Evolutionary conservation across 2,797 vertebrate genomes (phyloP).

Genomic region (Chelonia mydas): DNA sequence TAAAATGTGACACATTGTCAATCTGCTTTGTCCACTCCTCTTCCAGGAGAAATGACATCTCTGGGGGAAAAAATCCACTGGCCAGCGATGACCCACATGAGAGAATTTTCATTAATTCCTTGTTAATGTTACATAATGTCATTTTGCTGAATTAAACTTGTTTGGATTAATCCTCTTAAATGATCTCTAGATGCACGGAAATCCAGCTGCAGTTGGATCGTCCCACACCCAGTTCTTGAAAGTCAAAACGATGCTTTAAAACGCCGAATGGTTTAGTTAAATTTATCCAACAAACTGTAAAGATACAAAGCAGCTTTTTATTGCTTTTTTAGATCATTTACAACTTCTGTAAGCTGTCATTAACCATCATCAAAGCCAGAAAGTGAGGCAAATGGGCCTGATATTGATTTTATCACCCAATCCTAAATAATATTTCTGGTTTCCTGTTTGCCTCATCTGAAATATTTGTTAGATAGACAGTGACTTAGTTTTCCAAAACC

Average conservation of each 20-base stretch:
- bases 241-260: slow-evolving; percentile 65
- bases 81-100: slow-evolving; percentile 56
- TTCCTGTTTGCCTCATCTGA: slow-evolving; percentile 66
- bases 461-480: slow-evolving; percentile 58
- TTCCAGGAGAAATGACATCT: slow-evolving; percentile 22
- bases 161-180: slow-evolving; percentile 72
- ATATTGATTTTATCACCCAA: slow-evolving; percentile 69
- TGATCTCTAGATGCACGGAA: slow-evolving; percentile 58
- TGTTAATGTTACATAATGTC: slow-evolving; percentile 66
- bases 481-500: slow-evolving; percentile 67
- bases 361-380: slow-evolving; percentile 68
- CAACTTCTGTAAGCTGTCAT: slow-evolving; percentile 63
- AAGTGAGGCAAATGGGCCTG: slow-evolving; percentile 66
- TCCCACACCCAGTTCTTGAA: slow-evolving; percentile 52
- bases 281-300: slow-evolving; percentile 53
- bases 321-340: slow-evolving; percentile 67
- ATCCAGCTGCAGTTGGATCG: slow-evolving; percentile 50
- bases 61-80: neutral
- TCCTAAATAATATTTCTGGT: slow-evolving; percentile 66
- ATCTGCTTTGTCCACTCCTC: neutral
- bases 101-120: slow-evolving; percentile 73
- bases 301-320: slow-evolving; percentile 65
- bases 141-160: slow-evolving; percentile 79
- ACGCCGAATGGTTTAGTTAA: slow-evolving; percentile 53
- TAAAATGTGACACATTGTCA: neutral